Percentiles rank a stretch among this genome's conserved stretches.
Evolutionary conservation across 1,140 invertebrate genomes (phyloP).

Genomic region (Hyphantria cunea): DNA sequence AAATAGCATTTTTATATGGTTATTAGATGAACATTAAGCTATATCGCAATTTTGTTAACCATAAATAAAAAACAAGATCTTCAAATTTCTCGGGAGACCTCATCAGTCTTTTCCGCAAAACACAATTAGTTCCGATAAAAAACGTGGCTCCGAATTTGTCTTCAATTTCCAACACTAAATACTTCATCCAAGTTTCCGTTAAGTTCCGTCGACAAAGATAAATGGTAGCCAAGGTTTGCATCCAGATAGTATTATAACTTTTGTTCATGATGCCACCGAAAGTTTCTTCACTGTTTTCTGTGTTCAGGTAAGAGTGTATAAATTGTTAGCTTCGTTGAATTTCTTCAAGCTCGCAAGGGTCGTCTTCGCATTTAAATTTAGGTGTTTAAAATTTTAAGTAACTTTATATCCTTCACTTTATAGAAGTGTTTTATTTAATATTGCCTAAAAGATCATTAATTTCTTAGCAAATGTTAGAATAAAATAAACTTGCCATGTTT

Average conservation of each 20-base stretch:
- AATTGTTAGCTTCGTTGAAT: slow-evolving; percentile 16
- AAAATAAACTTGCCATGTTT: too few relatives aligned
- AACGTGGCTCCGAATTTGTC: slow-evolving; percentile 37
- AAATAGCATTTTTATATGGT: too few relatives aligned
- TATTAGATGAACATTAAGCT: too few relatives aligned
- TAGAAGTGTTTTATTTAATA: slow-evolving; percentile 7
- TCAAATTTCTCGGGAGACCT: too few relatives aligned
- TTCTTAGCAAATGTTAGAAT: too few relatives aligned
- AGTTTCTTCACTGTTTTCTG: slow-evolving; percentile 21
- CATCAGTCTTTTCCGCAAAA: not conserved
- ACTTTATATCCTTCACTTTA: slow-evolving; percentile 3
- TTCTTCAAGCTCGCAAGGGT: slow-evolving; percentile 5
- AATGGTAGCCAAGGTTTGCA: slow-evolving; percentile 42
- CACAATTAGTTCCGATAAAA: slow-evolving; percentile 19
- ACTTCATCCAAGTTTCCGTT: slow-evolving; percentile 38
- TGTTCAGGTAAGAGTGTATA: slow-evolving; percentile 16
- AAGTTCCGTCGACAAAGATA: slow-evolving; percentile 48
- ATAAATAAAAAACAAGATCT: too few relatives aligned
- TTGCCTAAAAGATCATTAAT: not conserved
- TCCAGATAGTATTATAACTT: slow-evolving; percentile 50
- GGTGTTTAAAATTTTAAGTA: slow-evolving; percentile 3
- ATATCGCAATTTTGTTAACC: too few relatives aligned
- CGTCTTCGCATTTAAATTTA: slow-evolving; percentile 16
- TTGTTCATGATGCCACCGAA: slow-evolving; percentile 35
- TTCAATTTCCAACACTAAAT: slow-evolving; percentile 49